phyloP scores from a whole-genome alignment of 2,113 vertebrate species.

The Furnarius figulus region DNA sequence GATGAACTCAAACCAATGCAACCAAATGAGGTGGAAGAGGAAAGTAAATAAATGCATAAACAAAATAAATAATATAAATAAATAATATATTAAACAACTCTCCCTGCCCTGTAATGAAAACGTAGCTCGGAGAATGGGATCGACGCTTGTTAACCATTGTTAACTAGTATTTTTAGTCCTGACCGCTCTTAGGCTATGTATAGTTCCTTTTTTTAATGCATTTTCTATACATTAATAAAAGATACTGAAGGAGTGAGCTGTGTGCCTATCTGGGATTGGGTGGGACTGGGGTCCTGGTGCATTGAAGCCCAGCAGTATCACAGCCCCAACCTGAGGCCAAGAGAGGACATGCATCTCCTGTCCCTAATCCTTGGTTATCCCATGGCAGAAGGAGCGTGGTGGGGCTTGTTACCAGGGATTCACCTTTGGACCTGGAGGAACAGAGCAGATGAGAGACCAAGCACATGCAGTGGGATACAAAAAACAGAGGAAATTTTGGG shows the following conservation, averaged over 20 bases:
- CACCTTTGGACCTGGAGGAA: rapidly evolving
- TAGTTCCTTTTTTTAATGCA: constrained; percentile 99
- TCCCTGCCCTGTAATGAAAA: constrained; percentile 35
- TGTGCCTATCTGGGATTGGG: not conserved
- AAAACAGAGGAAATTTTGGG: not conserved
- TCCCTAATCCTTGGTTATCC: not conserved
- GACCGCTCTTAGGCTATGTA: constrained; percentile 89
- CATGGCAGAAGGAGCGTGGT: not conserved
- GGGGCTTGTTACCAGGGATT: not conserved
- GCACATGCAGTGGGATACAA: not conserved
- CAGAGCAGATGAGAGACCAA: not conserved
- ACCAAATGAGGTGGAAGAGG: not conserved
- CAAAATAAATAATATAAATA: constrained; percentile 52
- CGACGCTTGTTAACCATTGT: constrained; percentile 83
- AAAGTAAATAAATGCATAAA: constrained; percentile 27
- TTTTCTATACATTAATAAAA: constrained; percentile 99
- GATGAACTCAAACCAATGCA: constrained; percentile 6
- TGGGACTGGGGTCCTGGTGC: rapidly evolving
- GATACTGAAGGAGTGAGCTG: constrained; percentile 78
- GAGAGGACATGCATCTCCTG: rapidly evolving
- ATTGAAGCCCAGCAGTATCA: not conserved
- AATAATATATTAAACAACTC: constrained; percentile 59
- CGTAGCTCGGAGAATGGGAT: constrained; percentile 80
- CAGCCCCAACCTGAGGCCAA: not conserved
- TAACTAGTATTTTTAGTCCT: constrained; percentile 93